A percentile compares a stretch with the other conserved stretches of the same genome.
Evolutionary conservation across 2,113 vertebrate species (phyloP).

Genomic region (Tragelaphus imberbis): DNA sequence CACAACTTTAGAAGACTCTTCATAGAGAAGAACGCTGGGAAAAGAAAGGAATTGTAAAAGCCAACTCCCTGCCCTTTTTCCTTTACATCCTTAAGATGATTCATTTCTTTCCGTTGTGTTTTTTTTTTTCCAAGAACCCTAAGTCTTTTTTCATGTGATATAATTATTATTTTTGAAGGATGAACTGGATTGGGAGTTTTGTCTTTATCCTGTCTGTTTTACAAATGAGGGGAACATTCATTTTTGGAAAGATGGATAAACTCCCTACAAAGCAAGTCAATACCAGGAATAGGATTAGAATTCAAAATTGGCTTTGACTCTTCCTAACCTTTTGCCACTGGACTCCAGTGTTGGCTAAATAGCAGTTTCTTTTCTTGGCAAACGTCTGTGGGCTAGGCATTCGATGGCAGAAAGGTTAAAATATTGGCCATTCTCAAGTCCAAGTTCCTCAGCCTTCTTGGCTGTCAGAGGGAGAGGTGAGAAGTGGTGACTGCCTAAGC

Average conservation of each 20-base stretch:
- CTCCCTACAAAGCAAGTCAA: background rate
- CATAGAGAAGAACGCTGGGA: background rate
- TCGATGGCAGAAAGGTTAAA: background rate
- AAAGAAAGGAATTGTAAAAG: conserved; percentile 8
- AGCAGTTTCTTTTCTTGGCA: background rate
- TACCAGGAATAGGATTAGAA: background rate
- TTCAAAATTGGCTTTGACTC: background rate
- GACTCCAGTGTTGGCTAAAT: background rate
- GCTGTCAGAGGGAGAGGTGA: background rate
- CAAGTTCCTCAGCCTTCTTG: background rate
- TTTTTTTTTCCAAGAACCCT: background rate
- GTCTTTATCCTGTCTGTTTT: background rate
- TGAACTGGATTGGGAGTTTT: background rate
- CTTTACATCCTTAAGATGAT: background rate
- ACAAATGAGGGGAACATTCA: background rate
- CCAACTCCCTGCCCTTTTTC: background rate
- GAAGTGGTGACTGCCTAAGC: background rate
- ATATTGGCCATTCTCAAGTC: background rate
- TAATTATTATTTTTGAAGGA: conserved; percentile 21
- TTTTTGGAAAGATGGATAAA: background rate
- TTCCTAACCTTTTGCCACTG: background rate
- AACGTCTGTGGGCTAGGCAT: background rate
- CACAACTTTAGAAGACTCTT: background rate
- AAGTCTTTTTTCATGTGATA: background rate
- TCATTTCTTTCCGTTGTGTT: background rate